Base-by-base conservation (phyloP, 2,113 vertebrate species). In the Malurus melanocephalus region DNA sequence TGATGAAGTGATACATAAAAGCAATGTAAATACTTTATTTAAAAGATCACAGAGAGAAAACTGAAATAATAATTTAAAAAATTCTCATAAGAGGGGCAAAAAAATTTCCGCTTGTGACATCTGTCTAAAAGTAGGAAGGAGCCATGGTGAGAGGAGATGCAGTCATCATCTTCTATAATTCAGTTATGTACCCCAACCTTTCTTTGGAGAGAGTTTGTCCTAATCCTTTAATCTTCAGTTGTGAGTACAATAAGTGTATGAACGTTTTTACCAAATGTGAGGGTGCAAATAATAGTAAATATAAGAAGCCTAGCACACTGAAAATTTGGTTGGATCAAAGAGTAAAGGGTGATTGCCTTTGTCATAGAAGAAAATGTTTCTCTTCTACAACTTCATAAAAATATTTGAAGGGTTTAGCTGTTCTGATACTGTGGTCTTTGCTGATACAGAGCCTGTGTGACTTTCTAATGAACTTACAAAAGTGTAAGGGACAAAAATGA, bases 81-180 rank as follows among this genome's bases (percentile, higher is more conserved):
- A 7, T 15, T 23, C 8, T 75, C 14, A 38, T 55, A 46, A 33
- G 35, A 53, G 5, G 5, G 5, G 5, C 21, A 46, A 61, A 87
- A 79, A 48, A 1, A 15, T 26, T 16, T n/a, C 30, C 48, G 2
- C 4, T 51, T 67, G 9, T 28, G 86, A 42, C 22, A 38, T 5
- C 8, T 42, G 22, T 40, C 43, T 71, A 67, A 56, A 67, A 57
- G 11, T 27, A 53, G 10, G 40, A 20, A 88, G n/a, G 11, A 83
- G 49, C 11, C 9, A 13, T 16, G 5, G 2, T 33, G 6, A 0
- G 1, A 48, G 32, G 13, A 46, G 11, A 48, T 35, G 8, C 2
- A 61, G 12, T 20, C 17, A 49, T 13, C 3, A 12, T 46, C 10
- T 59, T 71, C 56, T 64, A 2, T 17, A 32, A 62, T 8, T 19